Conservation (phyloP, 37 sponge, comb jelly and placozoan species). For the Halichondria panicea region DNA sequence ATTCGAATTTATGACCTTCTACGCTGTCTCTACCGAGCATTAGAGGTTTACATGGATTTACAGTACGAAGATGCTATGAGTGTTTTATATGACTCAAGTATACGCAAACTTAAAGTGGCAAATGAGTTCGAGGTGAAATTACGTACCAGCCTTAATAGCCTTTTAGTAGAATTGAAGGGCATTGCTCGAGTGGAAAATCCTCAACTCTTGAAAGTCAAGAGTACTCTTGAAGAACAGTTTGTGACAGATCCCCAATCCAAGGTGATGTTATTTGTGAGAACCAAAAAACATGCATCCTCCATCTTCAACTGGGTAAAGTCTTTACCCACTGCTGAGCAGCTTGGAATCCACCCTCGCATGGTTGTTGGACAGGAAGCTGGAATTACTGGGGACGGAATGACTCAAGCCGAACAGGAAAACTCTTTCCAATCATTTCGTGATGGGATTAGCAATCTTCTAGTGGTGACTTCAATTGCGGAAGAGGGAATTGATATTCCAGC, state of each 20-base stretch:
- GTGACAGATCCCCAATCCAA: constrained; percentile 3
- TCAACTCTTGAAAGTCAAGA: constrained; percentile 19
- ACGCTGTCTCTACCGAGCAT: constrained; percentile 17
- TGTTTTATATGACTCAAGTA: constrained; percentile 19
- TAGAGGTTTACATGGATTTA: constrained; percentile 49
- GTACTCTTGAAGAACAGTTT: constrained; percentile 15
- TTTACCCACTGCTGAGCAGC: not conserved
- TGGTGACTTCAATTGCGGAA: constrained; percentile 89
- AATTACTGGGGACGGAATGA: constrained; percentile 56
- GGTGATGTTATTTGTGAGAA: constrained; percentile 58
- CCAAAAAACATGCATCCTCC: constrained; percentile 36
- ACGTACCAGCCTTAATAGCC: not conserved
- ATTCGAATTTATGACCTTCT: constrained; percentile 23
- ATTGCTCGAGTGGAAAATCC: constrained; percentile 34
- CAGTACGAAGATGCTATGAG: constrained; percentile 44
- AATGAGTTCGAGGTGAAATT: constrained; percentile 27
- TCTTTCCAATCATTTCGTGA: constrained; percentile 75
- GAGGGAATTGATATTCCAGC: constrained; percentile 94
- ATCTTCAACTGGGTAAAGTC: constrained; percentile 35
- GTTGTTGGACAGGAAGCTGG: constrained; percentile 55
- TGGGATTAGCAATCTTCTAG: constrained; percentile 77
- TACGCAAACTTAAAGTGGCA: constrained; percentile 18
- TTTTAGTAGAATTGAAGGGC: not conserved
- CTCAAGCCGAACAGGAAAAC: constrained; percentile 53
- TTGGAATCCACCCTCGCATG: not conserved